Conservation (phyloP, 2,113 vertebrate genomes). For the Oceanodroma tethys region DNA sequence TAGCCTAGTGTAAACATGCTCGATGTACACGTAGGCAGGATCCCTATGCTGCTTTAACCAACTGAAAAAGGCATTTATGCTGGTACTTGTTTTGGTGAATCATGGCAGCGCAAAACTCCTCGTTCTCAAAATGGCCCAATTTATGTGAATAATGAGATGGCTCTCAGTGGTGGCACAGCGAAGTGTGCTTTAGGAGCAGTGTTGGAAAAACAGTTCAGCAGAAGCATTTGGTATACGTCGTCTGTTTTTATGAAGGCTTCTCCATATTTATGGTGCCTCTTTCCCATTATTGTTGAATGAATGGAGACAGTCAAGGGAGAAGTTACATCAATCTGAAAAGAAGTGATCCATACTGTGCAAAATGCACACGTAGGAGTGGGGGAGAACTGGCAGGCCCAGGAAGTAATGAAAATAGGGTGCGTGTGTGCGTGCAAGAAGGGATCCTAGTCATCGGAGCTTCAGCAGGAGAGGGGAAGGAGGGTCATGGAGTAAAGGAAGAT, state of each 20-base stretch:
- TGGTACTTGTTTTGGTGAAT: neutral
- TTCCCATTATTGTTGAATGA: neutral
- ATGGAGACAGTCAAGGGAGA: neutral
- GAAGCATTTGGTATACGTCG: neutral
- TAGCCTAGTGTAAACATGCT: neutral
- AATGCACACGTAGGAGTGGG: fast-evolving
- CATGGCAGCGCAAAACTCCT: neutral
- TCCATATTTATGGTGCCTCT: neutral
- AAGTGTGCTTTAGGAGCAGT: neutral
- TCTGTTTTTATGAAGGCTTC: neutral
- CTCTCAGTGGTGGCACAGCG: fast-evolving
- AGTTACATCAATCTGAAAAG: neutral
- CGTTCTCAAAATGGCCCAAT: neutral
- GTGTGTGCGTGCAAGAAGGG: neutral
- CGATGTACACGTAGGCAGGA: neutral
- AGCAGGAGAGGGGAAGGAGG: neutral
- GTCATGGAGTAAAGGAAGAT: neutral
- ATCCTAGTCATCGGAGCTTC: neutral
- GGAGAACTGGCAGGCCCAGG: neutral
- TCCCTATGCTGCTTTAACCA: neutral
- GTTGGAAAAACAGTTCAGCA: neutral
- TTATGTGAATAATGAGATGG: neutral
- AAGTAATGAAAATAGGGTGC: neutral
- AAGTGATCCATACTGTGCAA: neutral
- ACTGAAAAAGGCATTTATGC: neutral